Percentiles rank a stretch among this genome's conserved stretches.
These are phyloP conservation scores for Ormyrus nitidulus DNA, from an alignment of 2,888 invertebrate species.

Conservation along the genomic window DNA sequence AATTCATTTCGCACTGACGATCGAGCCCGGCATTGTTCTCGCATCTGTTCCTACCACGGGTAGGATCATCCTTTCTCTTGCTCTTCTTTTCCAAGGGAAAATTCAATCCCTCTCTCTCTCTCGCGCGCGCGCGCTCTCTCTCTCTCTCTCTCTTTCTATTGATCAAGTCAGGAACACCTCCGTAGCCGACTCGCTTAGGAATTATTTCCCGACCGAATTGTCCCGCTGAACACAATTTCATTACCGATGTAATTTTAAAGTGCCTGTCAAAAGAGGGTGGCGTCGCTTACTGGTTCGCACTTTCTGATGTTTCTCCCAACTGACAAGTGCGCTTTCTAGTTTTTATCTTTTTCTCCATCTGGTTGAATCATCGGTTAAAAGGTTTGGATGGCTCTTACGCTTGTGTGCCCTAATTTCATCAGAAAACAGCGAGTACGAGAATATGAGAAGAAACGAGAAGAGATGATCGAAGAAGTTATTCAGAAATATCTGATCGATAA, in stretches of 20 bases:
- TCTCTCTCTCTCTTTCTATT: background rate
- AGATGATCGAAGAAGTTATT: too few species aligned
- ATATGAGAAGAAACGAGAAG: too few species aligned
- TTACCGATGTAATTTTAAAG: conserved; percentile 75
- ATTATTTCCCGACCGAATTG: conserved; percentile 59
- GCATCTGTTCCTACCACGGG: conserved; percentile 68
- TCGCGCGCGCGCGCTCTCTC: background rate
- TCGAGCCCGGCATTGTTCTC: conserved; percentile 71
- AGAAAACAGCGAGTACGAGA: too few species aligned
- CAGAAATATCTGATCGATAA: too few species aligned
- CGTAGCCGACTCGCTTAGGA: conserved; percentile 64
- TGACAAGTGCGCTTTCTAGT: background rate
- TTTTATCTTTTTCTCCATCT: background rate
- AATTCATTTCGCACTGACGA: conserved; percentile 74
- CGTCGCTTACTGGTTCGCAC: conserved; percentile 41
- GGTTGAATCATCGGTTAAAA: conserved; percentile 27
- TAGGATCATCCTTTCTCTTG: conserved; percentile 41
- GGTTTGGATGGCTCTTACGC: background rate
- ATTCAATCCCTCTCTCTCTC: background rate
- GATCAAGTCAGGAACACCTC: conserved; percentile 11
- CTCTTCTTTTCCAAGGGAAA: background rate
- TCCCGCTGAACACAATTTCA: conserved; percentile 72
- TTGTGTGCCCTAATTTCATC: too few species aligned
- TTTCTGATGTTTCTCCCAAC: conserved; percentile 64
- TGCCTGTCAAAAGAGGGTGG: conserved; percentile 69